Evolutionary conservation across 2,797 vertebrate species (phyloP).

Genomic region (Morelia viridis): DNA sequence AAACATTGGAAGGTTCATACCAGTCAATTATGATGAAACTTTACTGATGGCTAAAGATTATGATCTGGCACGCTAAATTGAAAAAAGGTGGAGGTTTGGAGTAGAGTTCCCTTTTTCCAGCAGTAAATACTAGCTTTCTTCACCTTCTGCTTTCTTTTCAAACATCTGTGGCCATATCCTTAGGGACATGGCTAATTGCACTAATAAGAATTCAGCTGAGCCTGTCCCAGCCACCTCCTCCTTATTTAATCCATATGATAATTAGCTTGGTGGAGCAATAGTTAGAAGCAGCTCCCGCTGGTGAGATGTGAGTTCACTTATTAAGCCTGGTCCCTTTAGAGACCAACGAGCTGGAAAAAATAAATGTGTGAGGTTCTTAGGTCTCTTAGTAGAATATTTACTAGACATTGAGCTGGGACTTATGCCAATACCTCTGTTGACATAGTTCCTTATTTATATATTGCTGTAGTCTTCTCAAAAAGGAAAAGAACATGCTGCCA

Average conservation of each 20-base stretch:
- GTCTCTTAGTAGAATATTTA: not conserved
- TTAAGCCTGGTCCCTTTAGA: not conserved
- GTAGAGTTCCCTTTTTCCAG: not conserved
- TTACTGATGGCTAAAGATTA: not conserved
- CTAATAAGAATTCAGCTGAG: not conserved
- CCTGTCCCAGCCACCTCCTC: not conserved
- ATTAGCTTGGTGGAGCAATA: not conserved
- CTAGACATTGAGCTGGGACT: not conserved
- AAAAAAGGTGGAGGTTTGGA: not conserved
- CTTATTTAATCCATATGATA: conserved; percentile 5
- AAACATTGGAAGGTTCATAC: not conserved
- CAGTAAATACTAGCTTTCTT: not conserved
- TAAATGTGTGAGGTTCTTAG: not conserved
- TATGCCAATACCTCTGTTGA: not conserved
- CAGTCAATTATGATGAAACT: not conserved
- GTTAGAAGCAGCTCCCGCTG: not conserved
- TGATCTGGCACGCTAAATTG: not conserved
- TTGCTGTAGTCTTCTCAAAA: not conserved
- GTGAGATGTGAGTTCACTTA: not conserved
- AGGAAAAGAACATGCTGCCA: not conserved
- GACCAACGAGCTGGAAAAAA: not conserved
- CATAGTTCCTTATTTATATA: not conserved
- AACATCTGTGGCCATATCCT: not conserved
- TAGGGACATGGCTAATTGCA: not conserved
- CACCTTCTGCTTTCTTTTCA: not conserved